A percentile compares a stretch with the other conserved stretches of the same genome.
phyloP scores from a whole-genome alignment of 1,140 invertebrate genomes.

The Pseudobourletiella spinata region DNA sequence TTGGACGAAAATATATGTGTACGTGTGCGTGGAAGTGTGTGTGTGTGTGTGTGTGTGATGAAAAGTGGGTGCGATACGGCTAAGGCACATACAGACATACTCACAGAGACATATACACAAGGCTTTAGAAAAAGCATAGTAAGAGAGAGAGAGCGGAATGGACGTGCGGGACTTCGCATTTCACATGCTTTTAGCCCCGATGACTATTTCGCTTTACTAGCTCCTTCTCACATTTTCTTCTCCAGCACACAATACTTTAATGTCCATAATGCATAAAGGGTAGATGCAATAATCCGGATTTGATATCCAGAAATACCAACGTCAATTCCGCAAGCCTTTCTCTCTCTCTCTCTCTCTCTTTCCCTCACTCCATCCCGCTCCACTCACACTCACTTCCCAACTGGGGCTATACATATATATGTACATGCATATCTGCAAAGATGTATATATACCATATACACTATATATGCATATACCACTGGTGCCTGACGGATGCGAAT shows the following conservation, averaged over 20 bases:
- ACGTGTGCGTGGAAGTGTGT: neutral
- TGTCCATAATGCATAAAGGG: conserved; percentile 23
- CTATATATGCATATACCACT: no score
- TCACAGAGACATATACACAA: neutral
- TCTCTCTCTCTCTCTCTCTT: no score
- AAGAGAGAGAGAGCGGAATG: conserved; percentile 2
- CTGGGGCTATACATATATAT: no score
- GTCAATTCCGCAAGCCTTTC: neutral
- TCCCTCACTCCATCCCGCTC: no score
- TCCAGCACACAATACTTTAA: conserved; percentile 4
- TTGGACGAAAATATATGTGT: neutral
- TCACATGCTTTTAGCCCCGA: conserved; percentile 3
- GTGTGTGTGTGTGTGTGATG: neutral
- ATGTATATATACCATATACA: no score
- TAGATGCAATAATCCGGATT: conserved; percentile 31
- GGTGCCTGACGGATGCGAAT: conserved; percentile 20
- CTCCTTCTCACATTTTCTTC: conserved; percentile 11
- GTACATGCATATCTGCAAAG: no score
- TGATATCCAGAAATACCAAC: conserved; percentile 14
- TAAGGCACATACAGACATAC: no score
- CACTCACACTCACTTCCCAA: no score
- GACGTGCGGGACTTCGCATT: neutral
- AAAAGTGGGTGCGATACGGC: conserved; percentile 16
- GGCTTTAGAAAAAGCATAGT: neutral
- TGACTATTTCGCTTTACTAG: conserved; percentile 8